These are phyloP conservation scores for Clarias gariepinus DNA, from an alignment of 2,113 vertebrate genomes.

Conservation along the genomic window DNA sequence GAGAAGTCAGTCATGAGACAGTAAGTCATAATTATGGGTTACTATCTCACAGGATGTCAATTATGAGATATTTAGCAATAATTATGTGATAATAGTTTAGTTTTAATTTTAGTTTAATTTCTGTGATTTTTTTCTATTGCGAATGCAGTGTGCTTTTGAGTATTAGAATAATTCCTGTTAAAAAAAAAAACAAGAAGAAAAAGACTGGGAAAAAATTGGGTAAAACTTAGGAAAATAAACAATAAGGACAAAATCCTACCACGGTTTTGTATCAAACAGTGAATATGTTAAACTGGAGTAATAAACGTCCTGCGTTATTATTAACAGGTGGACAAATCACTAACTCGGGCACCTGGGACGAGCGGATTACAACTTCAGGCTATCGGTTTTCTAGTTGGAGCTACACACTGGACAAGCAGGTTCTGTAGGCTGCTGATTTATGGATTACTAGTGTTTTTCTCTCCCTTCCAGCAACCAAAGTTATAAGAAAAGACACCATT, in stretches of 20 bases:
- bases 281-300: neutral
- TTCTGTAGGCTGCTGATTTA: conserved; percentile 1
- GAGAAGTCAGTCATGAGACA: too few relatives aligned
- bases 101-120: too few relatives aligned
- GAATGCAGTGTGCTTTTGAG: too few relatives aligned
- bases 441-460: neutral
- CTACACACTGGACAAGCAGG: neutral
- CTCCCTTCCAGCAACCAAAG: neutral
- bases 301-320: neutral
- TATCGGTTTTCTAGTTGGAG: neutral
- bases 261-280: neutral
- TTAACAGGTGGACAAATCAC: neutral
- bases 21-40: too few relatives aligned
- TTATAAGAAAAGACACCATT: neutral
- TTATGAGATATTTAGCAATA: too few relatives aligned
- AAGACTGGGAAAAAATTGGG: neutral
- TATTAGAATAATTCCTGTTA: neutral
- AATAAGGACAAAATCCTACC: neutral
- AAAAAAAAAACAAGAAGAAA: neutral
- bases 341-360: neutral
- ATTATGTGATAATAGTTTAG: too few relatives aligned
- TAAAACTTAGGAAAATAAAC: neutral
- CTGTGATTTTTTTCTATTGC: too few relatives aligned
- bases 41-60: too few relatives aligned
- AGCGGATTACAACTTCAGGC: neutral